Base-by-base conservation (phyloP, 2,113 vertebrate species). In the Rana temporaria region DNA sequence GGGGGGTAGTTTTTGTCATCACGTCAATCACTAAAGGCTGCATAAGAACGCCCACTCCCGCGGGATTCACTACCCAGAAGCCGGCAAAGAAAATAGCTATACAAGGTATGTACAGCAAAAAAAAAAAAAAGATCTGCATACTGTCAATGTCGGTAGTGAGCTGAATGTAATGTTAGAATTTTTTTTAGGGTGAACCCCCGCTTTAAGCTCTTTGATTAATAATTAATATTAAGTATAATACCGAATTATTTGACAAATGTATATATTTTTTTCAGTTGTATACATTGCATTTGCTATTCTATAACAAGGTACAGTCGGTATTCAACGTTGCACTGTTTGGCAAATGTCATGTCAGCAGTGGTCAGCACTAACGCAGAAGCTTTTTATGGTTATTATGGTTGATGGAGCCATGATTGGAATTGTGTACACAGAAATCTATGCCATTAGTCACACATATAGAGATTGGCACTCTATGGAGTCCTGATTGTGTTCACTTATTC, bases 401-500 rank as follows among this genome's bases (percentile, higher is more conserved):
- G 78, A 80, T 80, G 4, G 67, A 69, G 55, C 66, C 32, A 17
- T 80, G 78, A 80, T 80, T 70, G 67, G 66, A 70, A 59, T 19
- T 71, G 55, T 80, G 55, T 38, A 62, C 65, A 59, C 55, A 42
- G 53, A 69, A 57, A 79, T 79, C 65, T 80, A 62, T 70, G 67
- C 66, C 66, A 70, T 80, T 67, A 70, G 56, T 80, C 65, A 70
- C 65, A 70, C 32, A 70, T 62, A 80, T 60, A 67, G 78, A 68
- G 65, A 80, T 53, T 70, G 66, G 78, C 78, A 80, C 66, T 60
- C n/a, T 70, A 80, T 80, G 66, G 78, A 80, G 78, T 70, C 66
- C 67, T 80, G 78, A 80, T 80, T 80, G 78, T 70, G 66, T 70
- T 80, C 67, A 69, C 53, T 59, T 80, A 70, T 80, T 80, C 56